A percentile compares a stretch with the other conserved stretches of the same genome.
Conservation (phyloP, 1,140 invertebrate species). For the Bombus turneri region DNA sequence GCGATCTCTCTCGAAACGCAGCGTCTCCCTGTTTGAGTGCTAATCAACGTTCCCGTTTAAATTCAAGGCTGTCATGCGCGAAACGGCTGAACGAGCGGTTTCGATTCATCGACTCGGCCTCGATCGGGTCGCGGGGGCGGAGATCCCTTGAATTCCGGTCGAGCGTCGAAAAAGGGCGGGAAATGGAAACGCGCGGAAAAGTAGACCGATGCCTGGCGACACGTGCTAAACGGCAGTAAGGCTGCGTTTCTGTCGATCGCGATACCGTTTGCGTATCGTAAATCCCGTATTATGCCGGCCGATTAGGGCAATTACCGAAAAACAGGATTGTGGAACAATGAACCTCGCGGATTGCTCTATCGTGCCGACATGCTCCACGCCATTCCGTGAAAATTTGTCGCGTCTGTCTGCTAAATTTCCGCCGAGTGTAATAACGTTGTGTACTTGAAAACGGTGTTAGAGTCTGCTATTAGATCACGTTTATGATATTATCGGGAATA, state of each 20-base stretch:
- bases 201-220: background rate
- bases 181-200: background rate
- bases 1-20: background rate
- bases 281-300: background rate
- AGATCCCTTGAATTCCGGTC: background rate
- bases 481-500: background rate
- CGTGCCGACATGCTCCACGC: background rate
- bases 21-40: background rate
- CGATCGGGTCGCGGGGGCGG: background rate
- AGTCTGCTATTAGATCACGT: background rate
- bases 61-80: constrained; percentile 1
- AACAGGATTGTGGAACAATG: constrained; percentile 8
- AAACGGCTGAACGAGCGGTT: background rate
- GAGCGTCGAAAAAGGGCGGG: background rate
- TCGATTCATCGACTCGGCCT: background rate
- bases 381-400: background rate
- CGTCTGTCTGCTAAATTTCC: background rate
- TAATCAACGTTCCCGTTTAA: constrained; percentile 17
- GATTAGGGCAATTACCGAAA: constrained; percentile 22
- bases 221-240: constrained; percentile 4
- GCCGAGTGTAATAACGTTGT: background rate
- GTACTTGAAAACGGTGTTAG: background rate
- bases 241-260: background rate
- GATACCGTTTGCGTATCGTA: background rate
- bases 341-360: background rate